These are phyloP conservation scores for Keiferia lycopersicella DNA, from an alignment of 2,888 invertebrate species.

Conservation along the genomic window DNA sequence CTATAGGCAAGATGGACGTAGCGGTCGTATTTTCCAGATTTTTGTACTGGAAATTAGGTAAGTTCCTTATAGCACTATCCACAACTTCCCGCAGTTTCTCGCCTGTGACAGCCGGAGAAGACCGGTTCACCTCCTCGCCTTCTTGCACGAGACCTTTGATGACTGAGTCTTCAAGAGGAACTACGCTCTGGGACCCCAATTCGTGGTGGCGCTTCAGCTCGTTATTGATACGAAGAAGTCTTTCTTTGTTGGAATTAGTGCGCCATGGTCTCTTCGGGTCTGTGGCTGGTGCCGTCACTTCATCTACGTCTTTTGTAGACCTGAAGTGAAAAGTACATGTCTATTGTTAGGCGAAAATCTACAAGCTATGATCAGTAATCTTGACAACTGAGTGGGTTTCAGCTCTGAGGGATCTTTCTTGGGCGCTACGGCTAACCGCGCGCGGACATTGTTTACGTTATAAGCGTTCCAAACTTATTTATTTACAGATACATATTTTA, in stretches of 20 bases:
- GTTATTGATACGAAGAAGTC: conserved; percentile 60
- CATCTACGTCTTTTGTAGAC: conserved; percentile 46
- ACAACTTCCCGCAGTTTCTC: conserved; percentile 59
- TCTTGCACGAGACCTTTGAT: conserved; percentile 58
- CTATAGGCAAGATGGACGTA: conserved; percentile 55
- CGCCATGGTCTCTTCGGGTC: conserved; percentile 72
- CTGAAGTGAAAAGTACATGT: conserved; percentile 43
- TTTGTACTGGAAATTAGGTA: conserved; percentile 68
- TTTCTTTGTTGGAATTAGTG: conserved; percentile 64
- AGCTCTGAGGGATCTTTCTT: no score
- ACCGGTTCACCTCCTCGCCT: conserved; percentile 49
- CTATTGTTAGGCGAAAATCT: no score
- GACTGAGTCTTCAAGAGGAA: conserved; percentile 53
- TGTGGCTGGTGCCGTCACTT: conserved; percentile 33
- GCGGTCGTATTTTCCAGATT: conserved; percentile 64
- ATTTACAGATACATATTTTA: no score
- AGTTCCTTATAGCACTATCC: conserved; percentile 59
- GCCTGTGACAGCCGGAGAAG: conserved; percentile 41
- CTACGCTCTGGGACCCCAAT: conserved; percentile 48
- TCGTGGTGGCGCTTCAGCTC: conserved; percentile 65
- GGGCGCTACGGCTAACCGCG: no score
- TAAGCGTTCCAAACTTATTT: no score
- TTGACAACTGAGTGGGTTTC: no score
- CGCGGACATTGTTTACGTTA: no score
- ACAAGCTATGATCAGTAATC: no score